Evolutionary conservation across 2,888 invertebrate genomes (phyloP).

Genomic region (Noctua fimbriata): DNA sequence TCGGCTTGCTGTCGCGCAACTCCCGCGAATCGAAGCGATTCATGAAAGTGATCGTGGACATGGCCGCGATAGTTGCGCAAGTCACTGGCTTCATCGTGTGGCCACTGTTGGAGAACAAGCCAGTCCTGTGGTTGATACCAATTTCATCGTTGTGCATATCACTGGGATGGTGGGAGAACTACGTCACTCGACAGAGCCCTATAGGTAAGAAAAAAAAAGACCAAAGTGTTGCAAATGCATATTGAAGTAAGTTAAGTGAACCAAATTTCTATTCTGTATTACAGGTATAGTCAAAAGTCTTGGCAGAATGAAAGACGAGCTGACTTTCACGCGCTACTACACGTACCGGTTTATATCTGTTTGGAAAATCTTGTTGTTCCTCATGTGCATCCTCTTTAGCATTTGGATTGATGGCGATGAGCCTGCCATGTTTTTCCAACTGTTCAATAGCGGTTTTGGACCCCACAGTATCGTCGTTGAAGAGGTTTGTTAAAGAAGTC

Average conservation of each 20-base stretch:
- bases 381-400: conserved; percentile 93
- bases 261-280: conserved; percentile 41
- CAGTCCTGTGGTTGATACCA: conserved; percentile 96
- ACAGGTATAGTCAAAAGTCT: conserved; percentile 93
- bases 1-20: conserved; percentile 95
- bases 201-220: conserved; percentile 89
- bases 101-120: conserved; percentile 95
- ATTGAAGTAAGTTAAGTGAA: not conserved
- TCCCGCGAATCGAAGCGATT: conserved; percentile 95
- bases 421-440: conserved; percentile 93
- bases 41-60: conserved; percentile 95
- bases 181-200: conserved; percentile 96
- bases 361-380: conserved; percentile 96
- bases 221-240: not conserved
- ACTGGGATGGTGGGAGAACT: conserved; percentile 99
- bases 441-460: conserved; percentile 94
- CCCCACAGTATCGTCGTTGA: conserved; percentile 95
- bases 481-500: conserved; percentile 86
- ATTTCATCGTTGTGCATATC: conserved; percentile 96
- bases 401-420: conserved; percentile 94
- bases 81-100: conserved; percentile 97
- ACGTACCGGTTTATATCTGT: conserved; percentile 96
- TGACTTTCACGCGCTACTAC: conserved; percentile 96
- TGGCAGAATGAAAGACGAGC: conserved; percentile 94
- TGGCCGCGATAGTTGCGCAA: conserved; percentile 96